Conservation (phyloP, 2,113 vertebrate species). For the Canis aureus region DNA sequence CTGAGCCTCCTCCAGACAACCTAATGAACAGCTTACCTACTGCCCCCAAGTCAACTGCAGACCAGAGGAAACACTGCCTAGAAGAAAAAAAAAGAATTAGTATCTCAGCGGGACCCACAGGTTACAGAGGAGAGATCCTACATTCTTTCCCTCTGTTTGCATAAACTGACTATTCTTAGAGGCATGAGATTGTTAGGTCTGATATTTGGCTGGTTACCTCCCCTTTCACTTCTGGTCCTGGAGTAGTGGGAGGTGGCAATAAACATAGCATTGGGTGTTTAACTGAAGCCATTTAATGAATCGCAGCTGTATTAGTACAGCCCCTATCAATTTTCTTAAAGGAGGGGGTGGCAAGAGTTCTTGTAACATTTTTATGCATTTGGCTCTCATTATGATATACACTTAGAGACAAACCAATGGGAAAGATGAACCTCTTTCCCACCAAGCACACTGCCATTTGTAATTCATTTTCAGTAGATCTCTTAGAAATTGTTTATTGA, state of each 20-base stretch:
- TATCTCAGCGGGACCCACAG: not conserved
- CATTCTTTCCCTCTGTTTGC: not conserved
- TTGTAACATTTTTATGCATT: constrained; percentile 1
- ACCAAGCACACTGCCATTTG: not conserved
- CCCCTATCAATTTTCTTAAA: constrained; percentile 19
- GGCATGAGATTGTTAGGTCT: not conserved
- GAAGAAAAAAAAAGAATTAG: not conserved
- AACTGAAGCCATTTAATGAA: constrained; percentile 43
- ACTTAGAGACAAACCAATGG: not conserved
- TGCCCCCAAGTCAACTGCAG: not conserved
- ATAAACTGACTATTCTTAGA: not conserved
- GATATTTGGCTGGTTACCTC: not conserved
- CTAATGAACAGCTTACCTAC: not conserved
- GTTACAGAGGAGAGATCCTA: not conserved
- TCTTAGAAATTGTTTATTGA: not conserved
- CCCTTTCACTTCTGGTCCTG: constrained; percentile 8
- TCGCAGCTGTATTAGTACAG: not conserved
- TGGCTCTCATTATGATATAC: not conserved
- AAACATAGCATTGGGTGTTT: not conserved
- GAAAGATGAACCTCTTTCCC: not conserved
- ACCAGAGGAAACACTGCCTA: not conserved
- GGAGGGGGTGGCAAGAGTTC: not conserved
- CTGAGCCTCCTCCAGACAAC: not conserved
- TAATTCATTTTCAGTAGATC: not conserved
- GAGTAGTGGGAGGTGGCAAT: not conserved